phyloP scores from a whole-genome alignment of 2,888 invertebrate species.

The Taphrorychus bicolor region DNA sequence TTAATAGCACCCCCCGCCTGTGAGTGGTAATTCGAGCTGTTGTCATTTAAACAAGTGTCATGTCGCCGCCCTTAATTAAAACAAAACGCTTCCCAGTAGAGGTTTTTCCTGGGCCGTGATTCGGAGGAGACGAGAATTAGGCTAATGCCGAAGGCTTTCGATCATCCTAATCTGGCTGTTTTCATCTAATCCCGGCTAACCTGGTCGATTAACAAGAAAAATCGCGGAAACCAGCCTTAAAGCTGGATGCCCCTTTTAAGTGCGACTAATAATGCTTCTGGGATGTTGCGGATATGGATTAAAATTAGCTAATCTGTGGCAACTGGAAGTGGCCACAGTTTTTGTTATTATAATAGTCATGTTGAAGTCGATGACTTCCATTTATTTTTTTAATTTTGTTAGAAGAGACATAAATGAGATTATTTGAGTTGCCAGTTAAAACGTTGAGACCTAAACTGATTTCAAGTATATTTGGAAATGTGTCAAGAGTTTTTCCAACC shows the following conservation, averaged over 20 bases:
- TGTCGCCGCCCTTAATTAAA: conserved; percentile 34
- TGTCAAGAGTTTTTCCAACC: too few species aligned
- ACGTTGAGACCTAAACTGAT: too few species aligned
- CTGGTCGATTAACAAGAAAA: conserved; percentile 21
- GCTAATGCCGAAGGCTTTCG: conserved; percentile 34
- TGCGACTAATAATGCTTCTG: too few species aligned
- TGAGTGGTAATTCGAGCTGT: conserved; percentile 21
- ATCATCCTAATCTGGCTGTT: conserved; percentile 37
- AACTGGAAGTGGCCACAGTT: too few species aligned
- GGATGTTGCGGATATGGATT: too few species aligned
- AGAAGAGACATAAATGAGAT: too few species aligned
- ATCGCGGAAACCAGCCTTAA: conserved; percentile 9
- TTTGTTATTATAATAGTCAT: too few species aligned
- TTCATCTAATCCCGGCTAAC: conserved; percentile 22
- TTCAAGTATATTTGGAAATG: too few species aligned
- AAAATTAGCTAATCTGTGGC: too few species aligned
- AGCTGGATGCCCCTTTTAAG: neutral
- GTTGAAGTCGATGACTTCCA: too few species aligned
- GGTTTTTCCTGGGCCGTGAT: conserved; percentile 26
- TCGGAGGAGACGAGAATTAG: conserved; percentile 26
- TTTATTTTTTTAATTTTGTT: too few species aligned
- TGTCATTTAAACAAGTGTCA: conserved; percentile 39
- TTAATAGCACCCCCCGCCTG: conserved; percentile 25
- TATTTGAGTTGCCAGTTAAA: too few species aligned
- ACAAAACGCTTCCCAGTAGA: conserved; percentile 28